These are phyloP conservation scores for Chionodraco myersi DNA, from an alignment of 2,113 vertebrate genomes.

Conservation along the genomic window DNA sequence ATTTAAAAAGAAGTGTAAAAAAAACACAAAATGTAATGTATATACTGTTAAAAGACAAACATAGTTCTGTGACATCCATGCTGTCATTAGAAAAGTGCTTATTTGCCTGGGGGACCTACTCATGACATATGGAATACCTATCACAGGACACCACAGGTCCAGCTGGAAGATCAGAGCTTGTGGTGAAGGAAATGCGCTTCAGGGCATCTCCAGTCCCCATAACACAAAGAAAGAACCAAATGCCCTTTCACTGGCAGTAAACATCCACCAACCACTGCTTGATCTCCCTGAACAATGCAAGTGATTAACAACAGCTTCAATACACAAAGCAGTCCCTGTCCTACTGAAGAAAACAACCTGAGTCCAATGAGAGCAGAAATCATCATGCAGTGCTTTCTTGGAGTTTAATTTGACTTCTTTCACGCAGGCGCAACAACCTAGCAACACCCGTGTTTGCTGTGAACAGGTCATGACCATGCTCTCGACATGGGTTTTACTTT, in stretches of 20 bases:
- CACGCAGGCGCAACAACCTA: constrained; percentile 1
- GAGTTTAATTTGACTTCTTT: constrained; percentile 15
- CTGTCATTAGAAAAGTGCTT: constrained; percentile 18
- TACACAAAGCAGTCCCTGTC: constrained; percentile 56
- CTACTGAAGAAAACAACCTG: constrained; percentile 47
- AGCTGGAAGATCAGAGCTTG: constrained; percentile 63
- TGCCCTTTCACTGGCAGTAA: constrained; percentile 67
- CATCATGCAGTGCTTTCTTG: background rate
- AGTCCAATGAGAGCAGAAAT: constrained; percentile 21
- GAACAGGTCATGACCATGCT: constrained; percentile 10
- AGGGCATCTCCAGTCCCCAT: constrained; percentile 38
- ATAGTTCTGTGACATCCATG: background rate
- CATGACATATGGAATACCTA: constrained; percentile 64
- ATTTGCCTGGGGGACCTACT: constrained; percentile 24
- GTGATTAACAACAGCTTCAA: constrained; percentile 70
- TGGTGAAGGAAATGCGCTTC: constrained; percentile 42
- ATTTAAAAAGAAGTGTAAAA: background rate
- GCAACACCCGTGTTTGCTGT: constrained; percentile 41
- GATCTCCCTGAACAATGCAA: constrained; percentile 66
- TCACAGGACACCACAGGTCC: constrained; percentile 66
- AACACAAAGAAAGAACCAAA: constrained; percentile 59
- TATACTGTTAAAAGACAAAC: background rate
- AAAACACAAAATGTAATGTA: background rate
- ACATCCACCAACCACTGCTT: constrained; percentile 58
- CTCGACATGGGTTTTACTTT: background rate